These are phyloP conservation scores for Lampropteryx suffumata DNA, from an alignment of 2,888 invertebrate species.

Conservation along the genomic window DNA sequence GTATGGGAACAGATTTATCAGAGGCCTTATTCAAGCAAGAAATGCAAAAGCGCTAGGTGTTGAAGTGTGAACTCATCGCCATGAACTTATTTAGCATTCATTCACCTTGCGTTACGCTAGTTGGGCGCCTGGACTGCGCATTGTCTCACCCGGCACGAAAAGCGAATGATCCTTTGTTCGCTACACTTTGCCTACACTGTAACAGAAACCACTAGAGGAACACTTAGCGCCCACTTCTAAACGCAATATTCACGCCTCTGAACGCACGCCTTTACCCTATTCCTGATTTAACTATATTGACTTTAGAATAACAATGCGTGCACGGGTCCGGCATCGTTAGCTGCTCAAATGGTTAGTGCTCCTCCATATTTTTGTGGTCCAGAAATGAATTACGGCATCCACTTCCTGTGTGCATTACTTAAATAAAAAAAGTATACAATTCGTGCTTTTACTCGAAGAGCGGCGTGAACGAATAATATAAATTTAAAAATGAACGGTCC, in stretches of 20 bases:
- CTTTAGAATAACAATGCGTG: constrained; percentile 57
- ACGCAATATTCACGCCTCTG: constrained; percentile 58
- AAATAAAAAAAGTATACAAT: constrained; percentile 38
- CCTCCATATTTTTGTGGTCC: constrained; percentile 24
- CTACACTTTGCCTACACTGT: constrained; percentile 69
- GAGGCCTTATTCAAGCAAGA: constrained; percentile 28
- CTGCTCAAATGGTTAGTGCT: constrained; percentile 46
- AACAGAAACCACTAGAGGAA: constrained; percentile 61
- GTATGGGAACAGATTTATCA: constrained; percentile 34
- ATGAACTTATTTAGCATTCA: constrained; percentile 72
- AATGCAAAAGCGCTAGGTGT: constrained; percentile 39
- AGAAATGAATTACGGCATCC: constrained; percentile 29
- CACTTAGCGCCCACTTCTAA: constrained; percentile 68
- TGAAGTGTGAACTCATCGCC: constrained; percentile 43
- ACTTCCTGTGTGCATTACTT: constrained; percentile 42
- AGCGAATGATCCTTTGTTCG: constrained; percentile 76
- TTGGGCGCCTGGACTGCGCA: constrained; percentile 64
- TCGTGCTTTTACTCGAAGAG: constrained; percentile 64
- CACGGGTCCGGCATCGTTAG: constrained; percentile 54
- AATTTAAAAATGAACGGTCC: constrained; percentile 68
- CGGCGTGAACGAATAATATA: constrained; percentile 61
- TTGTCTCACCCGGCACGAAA: constrained; percentile 67
- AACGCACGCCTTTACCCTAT: constrained; percentile 51
- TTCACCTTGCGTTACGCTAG: constrained; percentile 75
- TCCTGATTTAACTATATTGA: constrained; percentile 63